phyloP scores from a whole-genome alignment of 1,140 invertebrate species.

The Nautilus pompilius region DNA sequence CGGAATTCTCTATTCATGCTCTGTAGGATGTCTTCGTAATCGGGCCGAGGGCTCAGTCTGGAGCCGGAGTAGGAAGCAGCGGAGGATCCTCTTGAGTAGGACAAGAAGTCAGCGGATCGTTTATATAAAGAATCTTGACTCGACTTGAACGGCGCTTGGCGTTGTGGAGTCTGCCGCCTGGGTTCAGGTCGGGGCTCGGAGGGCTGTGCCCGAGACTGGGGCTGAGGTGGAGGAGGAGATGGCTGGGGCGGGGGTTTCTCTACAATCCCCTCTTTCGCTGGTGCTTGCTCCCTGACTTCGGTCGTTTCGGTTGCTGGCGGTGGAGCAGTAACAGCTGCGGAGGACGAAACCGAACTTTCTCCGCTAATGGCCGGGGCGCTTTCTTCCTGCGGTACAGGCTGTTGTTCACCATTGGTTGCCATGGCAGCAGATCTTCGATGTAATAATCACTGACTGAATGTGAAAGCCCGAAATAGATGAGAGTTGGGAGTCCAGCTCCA shows the following conservation, averaged over 20 bases:
- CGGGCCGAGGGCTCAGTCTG: constrained; percentile 10
- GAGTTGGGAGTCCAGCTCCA: too few species aligned
- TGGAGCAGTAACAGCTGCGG: too few species aligned
- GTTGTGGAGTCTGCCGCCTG: constrained; percentile 4
- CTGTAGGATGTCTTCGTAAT: constrained; percentile 13
- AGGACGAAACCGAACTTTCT: too few species aligned
- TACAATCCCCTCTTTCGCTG: constrained; percentile 4
- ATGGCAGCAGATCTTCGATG: too few species aligned
- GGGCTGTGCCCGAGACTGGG: constrained; percentile 5
- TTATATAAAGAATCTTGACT: too few species aligned
- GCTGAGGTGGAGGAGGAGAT: constrained; percentile 5
- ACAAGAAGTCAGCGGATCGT: too few species aligned
- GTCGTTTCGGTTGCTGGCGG: background rate
- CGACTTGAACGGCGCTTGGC: too few species aligned
- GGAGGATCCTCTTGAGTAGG: background rate
- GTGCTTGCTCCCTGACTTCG: constrained; percentile 5
- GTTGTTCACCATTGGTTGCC: constrained; percentile 8
- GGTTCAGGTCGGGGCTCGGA: constrained; percentile 3
- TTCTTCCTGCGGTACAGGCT: too few species aligned
- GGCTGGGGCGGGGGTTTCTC: constrained; percentile 8
- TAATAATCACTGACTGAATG: too few species aligned
- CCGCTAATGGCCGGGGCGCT: too few species aligned
- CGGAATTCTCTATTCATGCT: constrained; percentile 29
- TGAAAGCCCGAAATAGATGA: too few species aligned
- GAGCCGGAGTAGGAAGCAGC: constrained; percentile 7